These are phyloP conservation scores for Drosophila ananassae DNA, from an alignment of 1,140 invertebrate species.

Conservation along the genomic window DNA sequence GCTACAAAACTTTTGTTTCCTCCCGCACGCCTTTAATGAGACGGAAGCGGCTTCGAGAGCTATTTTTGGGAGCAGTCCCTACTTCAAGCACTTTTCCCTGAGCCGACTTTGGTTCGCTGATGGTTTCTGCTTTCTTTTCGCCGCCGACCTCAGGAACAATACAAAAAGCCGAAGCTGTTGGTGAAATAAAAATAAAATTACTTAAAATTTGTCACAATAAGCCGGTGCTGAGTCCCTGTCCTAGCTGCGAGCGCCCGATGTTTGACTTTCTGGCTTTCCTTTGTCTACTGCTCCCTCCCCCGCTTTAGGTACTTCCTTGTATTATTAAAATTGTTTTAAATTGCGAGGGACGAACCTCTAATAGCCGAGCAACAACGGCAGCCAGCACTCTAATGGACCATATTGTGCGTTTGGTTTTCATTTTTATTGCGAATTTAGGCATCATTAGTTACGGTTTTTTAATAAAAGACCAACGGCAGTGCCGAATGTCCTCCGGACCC, in stretches of 20 bases:
- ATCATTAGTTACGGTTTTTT: constrained; percentile 82
- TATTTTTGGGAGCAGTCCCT: constrained; percentile 12
- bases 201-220: constrained; percentile 82
- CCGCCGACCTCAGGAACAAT: constrained; percentile 17
- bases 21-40: constrained; percentile 66
- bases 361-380: constrained; percentile 56
- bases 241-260: constrained; percentile 21
- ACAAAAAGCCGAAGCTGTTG: constrained; percentile 39
- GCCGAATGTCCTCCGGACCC: constrained; percentile 5
- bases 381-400: constrained; percentile 72
- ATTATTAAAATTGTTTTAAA: constrained; percentile 82
- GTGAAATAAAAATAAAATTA: constrained; percentile 79
- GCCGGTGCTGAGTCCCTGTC: constrained; percentile 28
- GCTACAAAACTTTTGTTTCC: constrained; percentile 38
- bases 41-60: constrained; percentile 75
- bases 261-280: constrained; percentile 56
- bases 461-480: constrained; percentile 71
- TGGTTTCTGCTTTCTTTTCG: background rate
- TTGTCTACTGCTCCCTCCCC: background rate
- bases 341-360: constrained; percentile 63
- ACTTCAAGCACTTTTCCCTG: too few relatives aligned
- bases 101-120: constrained; percentile 9
- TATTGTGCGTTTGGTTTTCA: constrained; percentile 74
- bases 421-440: constrained; percentile 82
- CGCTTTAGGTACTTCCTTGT: constrained; percentile 25